phyloP scores from a whole-genome alignment of 2,113 vertebrate species.

The Zosterops japonicus region DNA sequence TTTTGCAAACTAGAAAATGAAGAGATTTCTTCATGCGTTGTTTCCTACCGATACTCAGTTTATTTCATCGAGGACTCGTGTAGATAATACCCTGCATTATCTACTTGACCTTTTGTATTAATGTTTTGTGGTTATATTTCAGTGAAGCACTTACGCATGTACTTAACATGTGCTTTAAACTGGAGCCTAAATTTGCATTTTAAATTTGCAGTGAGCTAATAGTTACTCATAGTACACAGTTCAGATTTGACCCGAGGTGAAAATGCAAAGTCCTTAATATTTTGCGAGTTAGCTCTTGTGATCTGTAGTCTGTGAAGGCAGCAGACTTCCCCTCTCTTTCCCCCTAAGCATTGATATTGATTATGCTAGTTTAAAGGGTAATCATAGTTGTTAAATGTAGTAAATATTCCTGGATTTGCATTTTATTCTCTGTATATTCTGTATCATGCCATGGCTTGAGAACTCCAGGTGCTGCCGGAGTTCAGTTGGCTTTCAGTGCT shows the following conservation, averaged over 20 bases:
- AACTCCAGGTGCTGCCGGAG: neutral
- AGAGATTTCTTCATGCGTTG: neutral
- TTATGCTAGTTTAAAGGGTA: slow-evolving; percentile 51
- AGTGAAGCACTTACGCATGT: slow-evolving; percentile 50
- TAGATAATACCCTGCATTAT: slow-evolving; percentile 20
- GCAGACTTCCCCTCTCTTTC: slow-evolving; percentile 27
- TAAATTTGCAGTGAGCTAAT: slow-evolving; percentile 41
- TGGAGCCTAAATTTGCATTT: slow-evolving; percentile 50
- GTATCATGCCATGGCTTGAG: slow-evolving; percentile 49
- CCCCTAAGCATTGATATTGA: slow-evolving; percentile 37
- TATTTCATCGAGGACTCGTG: slow-evolving; percentile 13
- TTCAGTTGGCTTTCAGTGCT: slow-evolving; percentile 49
- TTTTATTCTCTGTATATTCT: slow-evolving; percentile 59
- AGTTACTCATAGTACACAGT: slow-evolving; percentile 19
- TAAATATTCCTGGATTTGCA: slow-evolving; percentile 56
- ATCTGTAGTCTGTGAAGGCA: slow-evolving; percentile 50
- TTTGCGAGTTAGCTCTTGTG: slow-evolving; percentile 49
- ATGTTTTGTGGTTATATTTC: slow-evolving; percentile 33
- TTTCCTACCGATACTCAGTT: slow-evolving; percentile 2
- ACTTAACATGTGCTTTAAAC: slow-evolving; percentile 51
- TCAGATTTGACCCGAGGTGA: slow-evolving; percentile 33
- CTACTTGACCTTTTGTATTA: slow-evolving; percentile 36
- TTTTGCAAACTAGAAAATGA: neutral
- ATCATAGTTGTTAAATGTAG: slow-evolving; percentile 50
- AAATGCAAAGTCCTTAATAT: slow-evolving; percentile 29